Base-by-base conservation (phyloP, 2,888 invertebrate species). In the Drosophila bunnanda region DNA sequence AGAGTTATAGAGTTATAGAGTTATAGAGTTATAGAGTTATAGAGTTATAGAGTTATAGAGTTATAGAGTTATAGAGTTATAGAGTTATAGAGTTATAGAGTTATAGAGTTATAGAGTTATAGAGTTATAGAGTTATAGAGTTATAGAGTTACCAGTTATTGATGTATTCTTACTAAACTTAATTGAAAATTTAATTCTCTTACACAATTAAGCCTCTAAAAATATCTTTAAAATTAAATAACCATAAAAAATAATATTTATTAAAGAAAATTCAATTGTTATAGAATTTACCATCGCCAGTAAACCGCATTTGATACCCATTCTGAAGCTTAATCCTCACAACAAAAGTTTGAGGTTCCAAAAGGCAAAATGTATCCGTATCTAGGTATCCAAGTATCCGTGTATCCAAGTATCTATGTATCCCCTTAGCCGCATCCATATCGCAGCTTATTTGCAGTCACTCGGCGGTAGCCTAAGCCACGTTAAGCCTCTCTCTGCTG, bases 401-500 rank as follows among this genome's bases (percentile, higher is more conserved):
- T 15, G 25, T 15, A 43, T 22, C 8, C 8, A 8, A 7, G 22
- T 43, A 44, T 15, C 43, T 1, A 7, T 43, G 6, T 20, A 28
- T 60, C 55, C 12, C 12, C 8, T 15, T 48, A 20, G n/a, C 32
- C 36, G 30, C 59, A n/a, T 7, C 20, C 44, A 32, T 60, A 48
- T 39, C 46, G 36, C 61, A 46, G 62, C 61, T 61, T 62, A 62
- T 62, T 62, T 61, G 44, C 44, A 62, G 61, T 46, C 60, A 36
- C 34, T 44, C 28, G 44, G 30, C 12, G 44, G 30, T 17, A 9
- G 22, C 34, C 46, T 67, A 67, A 55, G 54, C 67, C 65, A 32
- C 30, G 38, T 65, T 66, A 28, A 43, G 34, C 64, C 62, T 5
- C 25, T 48, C 38, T 20, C 22, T 5, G 10, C 7, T 10, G 38